Conservation (phyloP, 2,113 vertebrate genomes). For the Scolopax mira region DNA sequence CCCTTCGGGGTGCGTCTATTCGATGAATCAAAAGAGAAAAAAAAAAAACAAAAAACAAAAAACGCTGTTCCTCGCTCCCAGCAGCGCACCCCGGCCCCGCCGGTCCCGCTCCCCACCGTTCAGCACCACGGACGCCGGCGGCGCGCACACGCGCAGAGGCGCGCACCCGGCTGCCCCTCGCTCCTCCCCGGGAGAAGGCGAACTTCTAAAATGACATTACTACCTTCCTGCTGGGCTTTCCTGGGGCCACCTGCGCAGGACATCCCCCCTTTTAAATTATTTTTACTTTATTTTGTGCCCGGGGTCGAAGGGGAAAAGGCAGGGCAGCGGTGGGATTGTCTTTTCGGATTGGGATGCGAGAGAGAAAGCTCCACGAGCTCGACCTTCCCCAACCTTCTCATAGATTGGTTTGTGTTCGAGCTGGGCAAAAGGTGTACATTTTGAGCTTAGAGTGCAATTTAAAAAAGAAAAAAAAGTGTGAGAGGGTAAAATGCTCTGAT, state of each 20-base stretch:
- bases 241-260: not conserved
- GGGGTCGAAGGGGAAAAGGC: too few species aligned
- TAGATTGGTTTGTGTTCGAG: not conserved
- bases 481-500: accelerated
- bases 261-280: too few species aligned
- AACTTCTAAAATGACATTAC: accelerated
- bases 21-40: not conserved
- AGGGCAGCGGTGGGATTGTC: not conserved
- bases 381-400: not conserved
- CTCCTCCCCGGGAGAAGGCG: not conserved
- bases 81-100: not conserved
- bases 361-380: not conserved
- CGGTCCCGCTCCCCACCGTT: not conserved
- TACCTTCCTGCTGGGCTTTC: not conserved
- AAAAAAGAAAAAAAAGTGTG: not conserved
- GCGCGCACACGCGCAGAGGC: accelerated
- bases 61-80: accelerated
- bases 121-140: conserved; percentile 21
- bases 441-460: not conserved
- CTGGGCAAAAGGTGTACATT: not conserved
- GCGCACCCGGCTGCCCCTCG: not conserved
- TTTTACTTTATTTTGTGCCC: too few species aligned
- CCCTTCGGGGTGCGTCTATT: not conserved
- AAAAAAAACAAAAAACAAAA: too few species aligned
- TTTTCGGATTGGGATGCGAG: not conserved